Conservation (phyloP, 2,797 vertebrate species). For the Eulemur coronatus region DNA sequence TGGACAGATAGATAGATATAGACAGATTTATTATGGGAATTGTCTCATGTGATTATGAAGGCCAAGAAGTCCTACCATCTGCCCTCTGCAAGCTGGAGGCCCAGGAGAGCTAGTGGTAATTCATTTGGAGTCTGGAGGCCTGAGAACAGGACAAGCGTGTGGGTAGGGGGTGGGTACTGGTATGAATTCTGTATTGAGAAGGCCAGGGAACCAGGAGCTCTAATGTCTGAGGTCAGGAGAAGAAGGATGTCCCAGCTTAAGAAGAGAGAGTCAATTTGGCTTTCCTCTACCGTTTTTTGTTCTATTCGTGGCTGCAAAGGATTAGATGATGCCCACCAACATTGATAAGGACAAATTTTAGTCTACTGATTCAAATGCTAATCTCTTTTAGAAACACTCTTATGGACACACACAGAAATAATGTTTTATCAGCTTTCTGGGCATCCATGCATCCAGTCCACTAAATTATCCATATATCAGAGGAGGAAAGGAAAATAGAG, state of each 20-base stretch:
- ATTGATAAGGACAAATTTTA: not conserved
- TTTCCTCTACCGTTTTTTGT: not conserved
- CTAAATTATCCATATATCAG: not conserved
- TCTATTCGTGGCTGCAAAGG: not conserved
- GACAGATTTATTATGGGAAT: not conserved
- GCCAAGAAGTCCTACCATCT: not conserved
- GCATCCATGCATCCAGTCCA: not conserved
- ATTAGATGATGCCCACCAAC: too few species aligned
- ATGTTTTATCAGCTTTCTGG: not conserved
- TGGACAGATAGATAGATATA: not conserved
- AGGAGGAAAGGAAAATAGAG: not conserved
- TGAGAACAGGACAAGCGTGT: not conserved
- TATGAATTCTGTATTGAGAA: not conserved
- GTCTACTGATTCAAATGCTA: not conserved
- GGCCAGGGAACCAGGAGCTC: not conserved
- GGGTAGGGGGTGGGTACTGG: not conserved
- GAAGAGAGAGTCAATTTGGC: not conserved
- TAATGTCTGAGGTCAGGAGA: not conserved
- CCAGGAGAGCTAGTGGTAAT: too few species aligned
- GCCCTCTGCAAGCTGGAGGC: not conserved
- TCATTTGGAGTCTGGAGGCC: not conserved
- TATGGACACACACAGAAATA: not conserved
- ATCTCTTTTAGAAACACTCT: not conserved
- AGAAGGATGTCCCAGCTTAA: not conserved
- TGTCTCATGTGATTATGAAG: not conserved